Conservation (phyloP, 2,113 vertebrate genomes). For the Caloenas nicobarica region DNA sequence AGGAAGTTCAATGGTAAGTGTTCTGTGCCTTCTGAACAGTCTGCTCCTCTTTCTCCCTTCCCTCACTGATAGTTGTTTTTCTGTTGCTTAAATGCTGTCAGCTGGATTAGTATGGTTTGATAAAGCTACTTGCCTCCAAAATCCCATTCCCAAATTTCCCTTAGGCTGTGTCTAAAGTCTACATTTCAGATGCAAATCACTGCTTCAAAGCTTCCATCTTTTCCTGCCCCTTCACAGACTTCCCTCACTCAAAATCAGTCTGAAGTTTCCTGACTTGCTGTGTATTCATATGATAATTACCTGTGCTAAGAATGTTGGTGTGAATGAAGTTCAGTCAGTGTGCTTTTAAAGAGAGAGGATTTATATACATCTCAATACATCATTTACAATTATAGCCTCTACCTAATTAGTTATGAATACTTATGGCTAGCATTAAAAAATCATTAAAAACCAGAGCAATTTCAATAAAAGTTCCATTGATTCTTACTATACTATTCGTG, state of each 20-base stretch:
- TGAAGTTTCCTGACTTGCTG: neutral
- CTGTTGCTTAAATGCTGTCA: neutral
- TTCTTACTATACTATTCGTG: neutral
- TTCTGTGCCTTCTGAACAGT: neutral
- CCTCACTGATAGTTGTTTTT: neutral
- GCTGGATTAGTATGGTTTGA: neutral
- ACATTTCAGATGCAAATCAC: slow-evolving; percentile 10
- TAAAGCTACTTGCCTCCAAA: neutral
- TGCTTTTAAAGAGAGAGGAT: neutral
- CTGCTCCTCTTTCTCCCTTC: neutral
- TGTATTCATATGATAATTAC: neutral
- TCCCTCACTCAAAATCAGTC: neutral
- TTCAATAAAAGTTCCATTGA: neutral
- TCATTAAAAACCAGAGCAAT: neutral
- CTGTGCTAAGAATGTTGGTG: neutral
- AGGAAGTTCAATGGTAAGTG: neutral
- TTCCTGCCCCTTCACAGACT: neutral
- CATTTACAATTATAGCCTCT: neutral
- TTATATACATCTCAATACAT: neutral
- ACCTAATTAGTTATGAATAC: neutral
- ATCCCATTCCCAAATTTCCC: neutral
- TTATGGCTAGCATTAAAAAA: neutral
- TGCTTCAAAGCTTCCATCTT: neutral
- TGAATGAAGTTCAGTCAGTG: neutral
- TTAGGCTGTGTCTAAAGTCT: neutral